phyloP scores from a whole-genome alignment of 2,888 invertebrate genomes.

The Agonopterix arenella region DNA sequence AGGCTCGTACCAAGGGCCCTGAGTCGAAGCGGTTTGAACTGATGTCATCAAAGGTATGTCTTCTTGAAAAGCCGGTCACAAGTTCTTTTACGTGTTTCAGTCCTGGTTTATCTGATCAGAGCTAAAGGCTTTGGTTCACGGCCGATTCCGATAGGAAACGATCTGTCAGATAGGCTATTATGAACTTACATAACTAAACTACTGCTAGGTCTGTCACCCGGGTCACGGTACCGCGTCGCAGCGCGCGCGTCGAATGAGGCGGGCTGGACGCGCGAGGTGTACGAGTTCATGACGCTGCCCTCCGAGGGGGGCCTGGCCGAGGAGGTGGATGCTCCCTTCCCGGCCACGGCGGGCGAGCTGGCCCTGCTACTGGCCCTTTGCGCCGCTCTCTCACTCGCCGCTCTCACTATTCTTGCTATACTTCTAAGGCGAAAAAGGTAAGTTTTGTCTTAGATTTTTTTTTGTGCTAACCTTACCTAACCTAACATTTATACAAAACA shows the following conservation, averaged over 20 bases:
- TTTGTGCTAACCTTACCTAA: too few species aligned
- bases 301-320: constrained; percentile 71
- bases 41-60: too few species aligned
- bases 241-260: constrained; percentile 79
- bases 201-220: constrained; percentile 60
- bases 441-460: constrained; percentile 5
- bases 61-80: too few species aligned
- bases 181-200: too few species aligned
- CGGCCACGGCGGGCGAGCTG: constrained; percentile 63
- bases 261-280: constrained; percentile 77
- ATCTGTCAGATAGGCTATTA: too few species aligned
- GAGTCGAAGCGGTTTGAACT: too few species aligned
- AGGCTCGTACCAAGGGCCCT: too few species aligned
- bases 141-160: too few species aligned
- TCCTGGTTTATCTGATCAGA: too few species aligned
- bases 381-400: constrained; percentile 74
- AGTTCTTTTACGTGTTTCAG: too few species aligned
- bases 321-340: constrained; percentile 66
- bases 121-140: too few species aligned
- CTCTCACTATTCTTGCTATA: constrained; percentile 77
- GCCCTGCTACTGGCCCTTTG: constrained; percentile 70
- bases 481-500: too few species aligned
- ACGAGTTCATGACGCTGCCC: constrained; percentile 76
- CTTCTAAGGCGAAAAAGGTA: constrained; percentile 72
- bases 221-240: constrained; percentile 78